Conservation (phyloP, 2,797 vertebrate species). For the Hippopotamyrus pictus region DNA sequence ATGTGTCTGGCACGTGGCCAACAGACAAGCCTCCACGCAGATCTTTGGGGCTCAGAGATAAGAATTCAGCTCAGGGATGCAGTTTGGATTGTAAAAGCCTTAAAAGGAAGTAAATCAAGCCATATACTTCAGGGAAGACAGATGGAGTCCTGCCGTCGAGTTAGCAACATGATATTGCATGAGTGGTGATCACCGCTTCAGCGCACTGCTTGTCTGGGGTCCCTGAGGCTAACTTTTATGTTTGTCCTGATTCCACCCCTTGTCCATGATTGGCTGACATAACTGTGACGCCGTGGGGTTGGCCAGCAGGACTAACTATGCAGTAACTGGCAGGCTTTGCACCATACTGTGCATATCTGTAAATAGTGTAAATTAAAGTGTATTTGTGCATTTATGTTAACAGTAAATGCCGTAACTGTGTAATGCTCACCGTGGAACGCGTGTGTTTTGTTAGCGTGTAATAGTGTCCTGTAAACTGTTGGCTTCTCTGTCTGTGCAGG, state of each 20-base stretch:
- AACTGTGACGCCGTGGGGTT: neutral
- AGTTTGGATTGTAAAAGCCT: neutral
- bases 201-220: neutral
- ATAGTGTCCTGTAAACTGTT: neutral
- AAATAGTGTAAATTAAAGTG: neutral
- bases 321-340: neutral
- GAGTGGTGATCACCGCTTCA: neutral
- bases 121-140: neutral
- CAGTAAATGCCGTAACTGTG: neutral
- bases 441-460: neutral
- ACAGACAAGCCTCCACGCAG: neutral
- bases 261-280: neutral
- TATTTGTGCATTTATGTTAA: neutral
- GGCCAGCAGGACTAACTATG: neutral
- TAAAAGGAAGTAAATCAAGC: neutral
- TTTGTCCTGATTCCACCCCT: neutral
- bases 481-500: neutral
- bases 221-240: neutral
- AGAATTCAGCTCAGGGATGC: neutral
- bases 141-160: neutral
- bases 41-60: neutral
- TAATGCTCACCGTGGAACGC: neutral
- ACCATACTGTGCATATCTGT: neutral
- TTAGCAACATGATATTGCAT: neutral
- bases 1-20: neutral